Evolutionary conservation across 2,888 invertebrate genomes (phyloP), one percentile per base, ranked within the genome.

Genomic region (Drosophila subquinaria): DNA sequence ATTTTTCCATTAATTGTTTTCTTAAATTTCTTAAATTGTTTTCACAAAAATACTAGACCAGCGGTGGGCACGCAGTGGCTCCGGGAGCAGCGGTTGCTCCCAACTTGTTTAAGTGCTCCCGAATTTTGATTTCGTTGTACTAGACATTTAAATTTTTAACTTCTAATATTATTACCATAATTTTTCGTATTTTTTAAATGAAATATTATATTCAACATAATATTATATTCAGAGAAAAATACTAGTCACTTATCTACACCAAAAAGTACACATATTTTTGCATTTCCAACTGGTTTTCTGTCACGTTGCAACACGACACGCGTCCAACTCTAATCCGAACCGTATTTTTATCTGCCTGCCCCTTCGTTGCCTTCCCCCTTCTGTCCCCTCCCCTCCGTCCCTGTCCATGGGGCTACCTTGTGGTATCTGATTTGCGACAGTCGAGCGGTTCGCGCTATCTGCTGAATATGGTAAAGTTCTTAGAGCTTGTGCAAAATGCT

Each of bases 351-450:
- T 30, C 38, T 40, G 40, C 17, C n/a, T 53, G 0, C 17, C 30
- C 9, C 30, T 9, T 17, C 50, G 15, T 20, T 15, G 27, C 5
- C 52, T 35, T 27, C 17, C 23, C 1, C 35, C 10, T 4, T 42
- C 38, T 36, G 5, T 20, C 30, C 1, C 35, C 11, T 3, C n/a
- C 20, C 4, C 23, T 4, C 64, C n/a, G 15, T 1, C 23, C 15
- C n/a, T 11, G 20, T 17, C 8, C 9, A 10, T 45, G n/a, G 45
- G 15, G 52, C 64, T 62, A 63, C 62, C 66, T 61, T 55, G 55
- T 69, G 67, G 82, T 86, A 90, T 86, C 86, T 90, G 90, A 90
- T 86, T 86, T 90, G 86, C 90, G 90, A 90, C 90, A 86, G 88
- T 78, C 78, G 73, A 80, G 89, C 50, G 40, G 35, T 42, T 60